phyloP scores from a whole-genome alignment of 2,797 vertebrate genomes.

The Labeo calbasu region DNA sequence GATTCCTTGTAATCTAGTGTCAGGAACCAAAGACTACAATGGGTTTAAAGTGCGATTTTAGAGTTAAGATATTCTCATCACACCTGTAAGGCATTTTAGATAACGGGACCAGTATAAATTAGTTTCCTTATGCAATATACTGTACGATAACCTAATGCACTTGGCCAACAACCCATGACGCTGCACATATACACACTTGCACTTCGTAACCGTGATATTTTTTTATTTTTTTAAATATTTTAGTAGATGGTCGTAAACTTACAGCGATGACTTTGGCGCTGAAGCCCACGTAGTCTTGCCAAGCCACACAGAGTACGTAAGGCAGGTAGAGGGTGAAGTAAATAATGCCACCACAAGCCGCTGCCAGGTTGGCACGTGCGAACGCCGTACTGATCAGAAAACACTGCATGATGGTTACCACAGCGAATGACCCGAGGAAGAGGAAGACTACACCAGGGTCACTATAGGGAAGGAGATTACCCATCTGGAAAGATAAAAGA shows the following conservation, averaged over 20 bases:
- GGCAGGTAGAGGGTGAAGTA: constrained; percentile 97
- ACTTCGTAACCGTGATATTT: constrained; percentile 40
- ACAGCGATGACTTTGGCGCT: constrained; percentile 89
- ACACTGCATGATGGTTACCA: constrained; percentile 97
- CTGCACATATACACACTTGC: constrained; percentile 9
- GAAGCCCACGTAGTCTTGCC: constrained; percentile 93
- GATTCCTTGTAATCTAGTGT: constrained; percentile 20
- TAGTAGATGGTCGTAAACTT: constrained; percentile 63
- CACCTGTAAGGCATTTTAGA: constrained; percentile 20
- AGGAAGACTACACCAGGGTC: constrained; percentile 91
- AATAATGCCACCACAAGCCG: constrained; percentile 95
- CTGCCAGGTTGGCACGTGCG: constrained; percentile 93
- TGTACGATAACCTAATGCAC: constrained; percentile 32
- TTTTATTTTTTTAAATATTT: background rate
- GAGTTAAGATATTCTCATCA: background rate
- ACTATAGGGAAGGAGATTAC: constrained; percentile 95
- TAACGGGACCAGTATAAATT: constrained; percentile 27
- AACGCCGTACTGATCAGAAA: constrained; percentile 96
- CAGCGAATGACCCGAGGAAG: constrained; percentile 88
- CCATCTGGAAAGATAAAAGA: constrained; percentile 76
- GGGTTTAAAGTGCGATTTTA: constrained; percentile 8
- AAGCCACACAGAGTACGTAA: constrained; percentile 94
- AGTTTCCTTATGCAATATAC: constrained; percentile 27
- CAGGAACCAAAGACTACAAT: background rate
- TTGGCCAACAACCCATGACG: background rate